These are phyloP conservation scores for Pantala flavescens DNA, from an alignment of 1,140 invertebrate species.

Conservation along the genomic window DNA sequence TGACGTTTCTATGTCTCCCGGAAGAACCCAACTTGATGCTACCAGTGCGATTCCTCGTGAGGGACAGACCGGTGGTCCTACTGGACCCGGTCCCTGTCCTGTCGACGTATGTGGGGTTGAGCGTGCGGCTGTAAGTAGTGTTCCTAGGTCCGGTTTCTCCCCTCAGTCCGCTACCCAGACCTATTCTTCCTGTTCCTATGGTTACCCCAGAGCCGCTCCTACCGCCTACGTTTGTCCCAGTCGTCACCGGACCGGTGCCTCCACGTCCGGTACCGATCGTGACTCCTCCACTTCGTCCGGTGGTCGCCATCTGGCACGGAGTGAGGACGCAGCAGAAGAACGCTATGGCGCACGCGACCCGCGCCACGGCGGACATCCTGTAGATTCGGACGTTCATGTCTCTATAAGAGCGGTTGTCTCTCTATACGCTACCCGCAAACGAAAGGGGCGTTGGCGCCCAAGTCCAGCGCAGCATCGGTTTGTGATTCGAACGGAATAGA, in stretches of 20 bases:
- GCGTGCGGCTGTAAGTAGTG: background rate
- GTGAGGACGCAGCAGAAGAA: too few species aligned
- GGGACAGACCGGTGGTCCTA: background rate
- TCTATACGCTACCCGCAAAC: too few species aligned
- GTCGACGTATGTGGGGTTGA: background rate
- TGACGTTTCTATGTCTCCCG: background rate
- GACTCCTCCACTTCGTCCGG: background rate
- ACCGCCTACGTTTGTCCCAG: background rate
- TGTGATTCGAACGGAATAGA: too few species aligned
- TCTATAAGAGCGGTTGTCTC: too few species aligned
- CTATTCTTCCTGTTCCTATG: background rate
- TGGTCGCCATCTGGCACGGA: background rate
- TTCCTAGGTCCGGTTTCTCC: background rate
- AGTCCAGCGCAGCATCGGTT: too few species aligned
- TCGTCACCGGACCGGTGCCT: background rate
- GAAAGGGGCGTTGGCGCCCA: too few species aligned
- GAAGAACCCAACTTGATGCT: background rate
- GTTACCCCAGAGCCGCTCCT: background rate
- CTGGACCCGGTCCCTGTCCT: background rate
- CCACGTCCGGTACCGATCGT: background rate
- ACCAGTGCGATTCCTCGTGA: background rate
- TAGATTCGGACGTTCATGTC: too few species aligned
- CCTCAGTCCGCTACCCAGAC: background rate
- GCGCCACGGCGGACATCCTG: too few species aligned
- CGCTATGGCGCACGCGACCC: too few species aligned